phyloP scores from a whole-genome alignment of 1,140 invertebrate species.

The Lethocerus indicus region DNA sequence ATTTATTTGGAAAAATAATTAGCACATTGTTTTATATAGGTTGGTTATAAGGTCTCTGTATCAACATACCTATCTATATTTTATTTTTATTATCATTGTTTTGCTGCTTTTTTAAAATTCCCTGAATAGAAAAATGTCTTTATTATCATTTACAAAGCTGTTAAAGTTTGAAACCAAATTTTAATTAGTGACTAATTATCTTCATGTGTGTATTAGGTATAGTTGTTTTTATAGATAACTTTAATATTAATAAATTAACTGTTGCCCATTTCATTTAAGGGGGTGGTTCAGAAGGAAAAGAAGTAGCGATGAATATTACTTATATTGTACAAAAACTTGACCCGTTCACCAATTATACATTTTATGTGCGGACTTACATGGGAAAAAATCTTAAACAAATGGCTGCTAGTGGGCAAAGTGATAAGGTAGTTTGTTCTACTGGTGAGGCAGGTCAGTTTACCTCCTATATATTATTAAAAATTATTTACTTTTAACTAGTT shows the following conservation, averaged over 20 bases:
- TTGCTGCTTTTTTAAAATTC: neutral
- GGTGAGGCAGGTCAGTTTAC: constrained; percentile 33
- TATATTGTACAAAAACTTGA: constrained; percentile 33
- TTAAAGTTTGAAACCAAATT: neutral
- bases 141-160: neutral
- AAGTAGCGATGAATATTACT: constrained; percentile 33
- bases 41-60: neutral
- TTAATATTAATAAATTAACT: neutral
- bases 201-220: neutral
- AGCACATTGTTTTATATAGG: neutral
- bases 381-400: too few relatives aligned
- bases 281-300: constrained; percentile 32
- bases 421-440: constrained; percentile 37
- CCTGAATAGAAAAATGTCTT: neutral
- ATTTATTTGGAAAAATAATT: neutral
- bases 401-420: constrained; percentile 41
- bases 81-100: neutral
- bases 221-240: neutral
- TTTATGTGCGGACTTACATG: constrained; percentile 43
- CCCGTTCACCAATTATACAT: constrained; percentile 47
- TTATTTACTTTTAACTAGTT: neutral
- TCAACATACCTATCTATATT: neutral
- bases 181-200: neutral
- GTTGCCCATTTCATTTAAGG: constrained; percentile 11
- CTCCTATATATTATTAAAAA: neutral